Base-by-base conservation (phyloP, 2,888 invertebrate genomes). In the Pristionchus mayeri region DNA sequence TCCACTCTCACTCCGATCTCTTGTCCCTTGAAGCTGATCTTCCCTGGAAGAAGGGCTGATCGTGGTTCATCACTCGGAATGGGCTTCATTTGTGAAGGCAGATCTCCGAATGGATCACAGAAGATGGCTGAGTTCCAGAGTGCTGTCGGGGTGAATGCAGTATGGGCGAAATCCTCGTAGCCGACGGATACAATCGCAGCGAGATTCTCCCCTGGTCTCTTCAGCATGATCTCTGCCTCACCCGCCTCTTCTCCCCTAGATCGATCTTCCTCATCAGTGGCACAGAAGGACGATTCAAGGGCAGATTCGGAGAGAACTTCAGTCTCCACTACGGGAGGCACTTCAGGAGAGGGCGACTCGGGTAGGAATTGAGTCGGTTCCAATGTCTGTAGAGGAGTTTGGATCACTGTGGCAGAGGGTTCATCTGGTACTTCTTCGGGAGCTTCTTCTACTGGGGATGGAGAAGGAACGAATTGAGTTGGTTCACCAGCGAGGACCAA, bases 11-110 rank as follows among this genome's bases (percentile, higher is more conserved):
- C 85, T 78, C 83, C 87, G 21, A 90, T 88, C 30, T 89, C 87
- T 34, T 90, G 89, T 0, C 90, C 90, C 71, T 89, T 89, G 85
- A 89, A 90, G 16, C 86, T 86, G 13, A 90, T 48, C 75, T 88
- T 89, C 34, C 88, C 81, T 0, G 90, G 90, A 1, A 90, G 86
- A 27, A 88, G 80, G 1, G 89, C 87, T 9, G 87, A 85, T 75
- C 90, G 67, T 21, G 90, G 90, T 50, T 89, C 87, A 60, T 87
- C 87, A 9, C 82, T 44, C 0, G 85, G 85, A 44, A 75, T 84
- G 21, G 85, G 78, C 9, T 85, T 75, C 37, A 78, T 40, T 18
- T 85, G 48, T 7, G 52, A 4, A 1, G 80, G 76, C 16, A 84
- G 60, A 48, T 85, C 57, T n/a, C 87, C 86, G 78, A 88, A 87